A percentile compares a stretch with the other conserved stretches of the same genome.
Evolutionary conservation across 2,888 invertebrate species (phyloP).

Genomic region (Temnothorax unifasciatus): DNA sequence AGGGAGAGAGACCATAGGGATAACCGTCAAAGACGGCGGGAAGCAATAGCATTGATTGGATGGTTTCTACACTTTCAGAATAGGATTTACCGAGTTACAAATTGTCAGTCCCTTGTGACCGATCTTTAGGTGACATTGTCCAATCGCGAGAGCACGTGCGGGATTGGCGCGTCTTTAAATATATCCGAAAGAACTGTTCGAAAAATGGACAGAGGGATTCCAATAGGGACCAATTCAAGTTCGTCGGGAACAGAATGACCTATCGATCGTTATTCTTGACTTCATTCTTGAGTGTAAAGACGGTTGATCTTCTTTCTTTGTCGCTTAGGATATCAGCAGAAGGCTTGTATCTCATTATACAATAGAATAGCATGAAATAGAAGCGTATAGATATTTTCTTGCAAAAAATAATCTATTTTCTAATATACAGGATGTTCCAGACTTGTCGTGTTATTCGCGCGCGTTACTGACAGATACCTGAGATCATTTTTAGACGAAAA

Average conservation of each 20-base stretch:
- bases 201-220: conserved; percentile 26
- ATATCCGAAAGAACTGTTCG: conserved; percentile 52
- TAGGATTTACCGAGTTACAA: conserved; percentile 57
- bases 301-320: not conserved
- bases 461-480: too few relatives aligned
- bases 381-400: not conserved
- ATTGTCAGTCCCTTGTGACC: conserved; percentile 61
- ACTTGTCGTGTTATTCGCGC: too few relatives aligned
- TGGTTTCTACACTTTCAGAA: conserved; percentile 51
- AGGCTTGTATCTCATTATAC: not conserved
- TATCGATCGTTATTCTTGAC: not conserved
- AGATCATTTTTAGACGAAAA: too few relatives aligned
- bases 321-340: not conserved
- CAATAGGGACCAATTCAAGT: conserved; percentile 49
- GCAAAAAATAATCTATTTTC: not conserved
- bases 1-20: conserved; percentile 44
- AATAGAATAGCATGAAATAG: not conserved
- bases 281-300: not conserved
- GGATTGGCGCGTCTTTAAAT: conserved; percentile 61
- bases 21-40: conserved; percentile 16
- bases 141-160: conserved; percentile 51
- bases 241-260: conserved; percentile 28
- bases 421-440: not conserved
- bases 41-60: conserved; percentile 59
- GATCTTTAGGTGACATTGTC: conserved; percentile 59